Evolutionary conservation across 2,113 vertebrate species (phyloP).

Genomic region (Ictalurus furcatus): DNA sequence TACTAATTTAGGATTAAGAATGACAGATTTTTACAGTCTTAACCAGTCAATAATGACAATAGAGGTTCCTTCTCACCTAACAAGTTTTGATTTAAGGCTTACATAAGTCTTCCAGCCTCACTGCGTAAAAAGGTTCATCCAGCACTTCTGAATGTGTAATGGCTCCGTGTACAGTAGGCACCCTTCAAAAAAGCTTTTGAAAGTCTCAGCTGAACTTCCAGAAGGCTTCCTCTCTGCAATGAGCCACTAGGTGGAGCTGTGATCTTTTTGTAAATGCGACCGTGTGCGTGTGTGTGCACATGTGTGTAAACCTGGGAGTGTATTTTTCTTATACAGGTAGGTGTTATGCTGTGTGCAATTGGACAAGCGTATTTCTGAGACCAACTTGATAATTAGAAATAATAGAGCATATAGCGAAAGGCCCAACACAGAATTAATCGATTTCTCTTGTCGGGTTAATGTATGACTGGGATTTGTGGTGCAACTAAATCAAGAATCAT

Average conservation of each 20-base stretch:
- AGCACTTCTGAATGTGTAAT: background rate
- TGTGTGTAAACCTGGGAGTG: constrained; percentile 7
- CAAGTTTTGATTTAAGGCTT: background rate
- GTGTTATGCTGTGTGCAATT: constrained; percentile 49
- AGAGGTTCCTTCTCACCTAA: background rate
- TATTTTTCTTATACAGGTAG: constrained; percentile 43
- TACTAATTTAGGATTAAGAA: background rate
- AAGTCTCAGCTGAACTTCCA: background rate
- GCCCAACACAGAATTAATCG: constrained; percentile 55
- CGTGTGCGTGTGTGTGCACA: background rate
- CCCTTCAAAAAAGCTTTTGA: background rate
- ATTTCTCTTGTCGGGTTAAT: constrained; percentile 56
- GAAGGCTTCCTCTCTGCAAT: background rate
- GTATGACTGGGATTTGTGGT: constrained; percentile 52
- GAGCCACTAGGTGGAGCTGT: constrained; percentile 74
- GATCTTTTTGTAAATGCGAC: constrained; percentile 58
- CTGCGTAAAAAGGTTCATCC: background rate
- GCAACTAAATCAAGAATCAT: constrained; percentile 49
- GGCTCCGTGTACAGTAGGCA: background rate
- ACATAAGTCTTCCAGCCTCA: background rate
- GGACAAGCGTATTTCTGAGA: constrained; percentile 54
- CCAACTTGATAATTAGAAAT: constrained; percentile 58
- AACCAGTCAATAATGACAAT: background rate
- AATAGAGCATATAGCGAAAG: constrained; percentile 54
- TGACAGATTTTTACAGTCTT: background rate